Evolutionary conservation across 2,113 vertebrate genomes (phyloP), one percentile per base, ranked within the genome.

Genomic region (Sprattus sprattus): DNA sequence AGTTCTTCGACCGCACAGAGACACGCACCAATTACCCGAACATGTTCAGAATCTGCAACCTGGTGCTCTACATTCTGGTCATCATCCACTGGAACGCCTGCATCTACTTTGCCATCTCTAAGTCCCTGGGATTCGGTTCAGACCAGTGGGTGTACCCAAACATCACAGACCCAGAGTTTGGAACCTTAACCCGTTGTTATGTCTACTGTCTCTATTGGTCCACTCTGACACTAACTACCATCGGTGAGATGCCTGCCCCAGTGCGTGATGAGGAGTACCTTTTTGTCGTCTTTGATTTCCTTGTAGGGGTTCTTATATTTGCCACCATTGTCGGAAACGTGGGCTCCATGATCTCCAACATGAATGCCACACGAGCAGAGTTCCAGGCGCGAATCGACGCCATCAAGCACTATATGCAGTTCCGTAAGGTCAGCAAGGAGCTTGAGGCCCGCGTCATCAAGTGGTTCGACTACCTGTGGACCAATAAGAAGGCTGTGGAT

Each of bases 71-170:
- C 86, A 97, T 99, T 89, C 90, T 99, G 90, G 92, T 99, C 85
- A 99, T 99, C 90, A 99, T 99, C 88, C 98, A 99, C 89, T 99
- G 98, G 98, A 99, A 99, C 0, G 98, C 97, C 10, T 99, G 97
- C 88, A 97, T 96, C 49, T 99, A 99, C 89, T 99, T 96, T 0
- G 97, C 97, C 89, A 98, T 99, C 91, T 99, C 98, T 54, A 98
- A 98, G 89, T 93, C 95, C 80, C 95, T 99, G 25, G 98, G 98
- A 47, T 97, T 99, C 50, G 98, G 98, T 8, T 95, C 95, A 0
- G 98, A 99, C 88, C 95, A 95, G 2, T 99, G 98, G 98, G 98
- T 99, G 67, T 99, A 99, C 32, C 97, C 98, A 13, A 99, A 99
- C 0, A 88, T 96, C 50, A 97, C 97, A 0, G 96, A 98, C 49